Conservation (phyloP, 2,888 invertebrate species). For the Globia sparganii region DNA sequence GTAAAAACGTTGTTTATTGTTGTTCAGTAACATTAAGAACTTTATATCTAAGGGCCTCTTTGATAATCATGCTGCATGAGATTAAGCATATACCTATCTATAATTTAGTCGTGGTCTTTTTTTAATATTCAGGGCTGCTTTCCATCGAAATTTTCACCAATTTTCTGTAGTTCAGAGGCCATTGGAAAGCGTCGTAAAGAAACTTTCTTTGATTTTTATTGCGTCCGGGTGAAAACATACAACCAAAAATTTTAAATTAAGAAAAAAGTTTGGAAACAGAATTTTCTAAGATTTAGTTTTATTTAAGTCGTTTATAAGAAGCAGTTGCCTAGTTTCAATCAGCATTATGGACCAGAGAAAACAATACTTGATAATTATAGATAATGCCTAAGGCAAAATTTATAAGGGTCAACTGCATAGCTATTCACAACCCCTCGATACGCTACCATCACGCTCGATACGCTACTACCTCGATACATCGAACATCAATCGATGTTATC, state of each 20-base stretch:
- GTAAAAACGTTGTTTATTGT: conserved; percentile 61
- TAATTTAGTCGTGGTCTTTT: not conserved
- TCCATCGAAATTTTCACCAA: not conserved
- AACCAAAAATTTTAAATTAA: not conserved
- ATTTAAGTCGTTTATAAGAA: not conserved
- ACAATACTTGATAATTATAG: not conserved
- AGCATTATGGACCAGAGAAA: conserved; percentile 14
- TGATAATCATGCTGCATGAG: conserved; percentile 25
- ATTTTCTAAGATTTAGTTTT: not conserved
- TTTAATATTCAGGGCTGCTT: not conserved
- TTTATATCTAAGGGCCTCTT: conserved; percentile 45
- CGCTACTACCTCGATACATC: too few species aligned
- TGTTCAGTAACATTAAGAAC: conserved; percentile 37
- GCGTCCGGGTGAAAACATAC: conserved; percentile 7
- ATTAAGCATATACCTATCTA: not conserved
- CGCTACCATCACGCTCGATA: too few species aligned
- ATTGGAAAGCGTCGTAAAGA: conserved; percentile 21
- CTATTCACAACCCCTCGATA: too few species aligned
- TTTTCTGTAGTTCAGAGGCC: conserved; percentile 10
- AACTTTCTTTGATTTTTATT: conserved; percentile 5
- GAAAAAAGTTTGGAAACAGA: not conserved
- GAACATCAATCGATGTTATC: too few species aligned
- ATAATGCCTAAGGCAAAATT: conserved; percentile 24
- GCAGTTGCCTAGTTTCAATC: not conserved
- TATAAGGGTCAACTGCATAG: conserved; percentile 29